Base-by-base conservation (phyloP, 2,113 vertebrate species). In the Bambusicola thoracicus region DNA sequence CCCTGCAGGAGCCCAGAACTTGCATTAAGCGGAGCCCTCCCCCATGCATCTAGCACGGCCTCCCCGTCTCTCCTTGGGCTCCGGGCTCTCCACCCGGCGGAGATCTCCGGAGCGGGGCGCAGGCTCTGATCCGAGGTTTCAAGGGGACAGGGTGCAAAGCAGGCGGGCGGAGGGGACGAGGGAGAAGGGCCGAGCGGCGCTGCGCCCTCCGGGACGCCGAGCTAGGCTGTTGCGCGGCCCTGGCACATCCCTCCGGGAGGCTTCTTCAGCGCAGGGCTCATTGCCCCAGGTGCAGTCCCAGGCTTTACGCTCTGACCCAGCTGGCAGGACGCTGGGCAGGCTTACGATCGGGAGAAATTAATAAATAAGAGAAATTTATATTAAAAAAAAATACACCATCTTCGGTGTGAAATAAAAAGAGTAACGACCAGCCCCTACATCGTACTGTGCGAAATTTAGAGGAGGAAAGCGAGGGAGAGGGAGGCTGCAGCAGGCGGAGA, bases 1-100 rank as follows among this genome's bases (percentile, higher is more conserved):
- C 96, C 91, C 96, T 93, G 92, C 96, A 96, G 95, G 96, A 98
- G 97, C 97, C 98, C 98, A 98, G 97, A 97, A 99, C 98, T 98
- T 98, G 98, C 98, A 98, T 98, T 97, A 99, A 98, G 97, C 97
- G 97, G 92, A 97, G 96, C 97, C 97, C 97, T 95, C 97, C 95
- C 95, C 95, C 94, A 97, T 97, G 96, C 97, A 96, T 95, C 90
- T 97, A 97, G 96, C 93, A 86, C 95, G 92, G 84, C 91, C 91
- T 92, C 85, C 94, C 90, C 96, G 89, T 95, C 96, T 93, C 96
- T 89, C 95, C 80, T 91, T 24, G 70, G 93, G 94, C 91, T 92
- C 91, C 67, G 94, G 96, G 94, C 2, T 75, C 34, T 17, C 38
- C 67, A 6, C 69, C 73, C 75, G 67, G 87, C 87, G 40, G 5